Base-by-base conservation (phyloP, 2,797 vertebrate species). In the Decapterus maruadsi region DNA sequence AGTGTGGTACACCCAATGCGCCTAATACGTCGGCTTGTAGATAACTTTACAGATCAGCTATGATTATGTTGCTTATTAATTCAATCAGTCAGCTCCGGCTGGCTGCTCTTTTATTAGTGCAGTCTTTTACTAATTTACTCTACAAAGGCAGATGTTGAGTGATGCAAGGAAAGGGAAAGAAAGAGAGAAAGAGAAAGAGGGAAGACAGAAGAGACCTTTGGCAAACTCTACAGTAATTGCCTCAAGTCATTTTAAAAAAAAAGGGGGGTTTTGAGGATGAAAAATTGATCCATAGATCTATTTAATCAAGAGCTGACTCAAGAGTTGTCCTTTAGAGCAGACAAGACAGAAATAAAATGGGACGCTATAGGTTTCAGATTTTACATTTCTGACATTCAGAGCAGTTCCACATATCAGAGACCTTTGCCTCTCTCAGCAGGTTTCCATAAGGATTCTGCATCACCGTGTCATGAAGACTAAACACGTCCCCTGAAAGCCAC, bases 1-100 rank as follows among this genome's bases (percentile, higher is more conserved):
- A 79, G 74, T 57, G 82, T 40, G 68, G 59, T 68, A 56, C 83
- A 59, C 70, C 71, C 80, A 70, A 20, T 75, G 82, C 80, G 68
- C 67, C 68, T 83, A 85, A 89, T 90, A 80, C 74, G 84, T 54
- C 58, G 68, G 69, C 80, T 87, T 75, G 82, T 81, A 88, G 86
- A 93, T 89, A 90, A 90, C 78, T 81, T 82, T 74, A 78, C 81
- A 77, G 81, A 91, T 91, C 89, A 84, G 81, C 81, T 78, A 69
- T 84, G 84, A 91, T 90, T 88, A 88, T 79, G 72, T 88, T 84
- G 83, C 87, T 90, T 87, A 88, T 91, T 91, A 85, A 92, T 92
- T 90, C 86, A 89, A 85, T 90, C 89, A 89, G 82, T 82, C 83
- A 74, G 87, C 80, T 89, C 64, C 68, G 72, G 71, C 73, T 89